Evolutionary conservation across 2,888 invertebrate genomes (phyloP).

Genomic region (Caenorhabditis doughertyi): DNA sequence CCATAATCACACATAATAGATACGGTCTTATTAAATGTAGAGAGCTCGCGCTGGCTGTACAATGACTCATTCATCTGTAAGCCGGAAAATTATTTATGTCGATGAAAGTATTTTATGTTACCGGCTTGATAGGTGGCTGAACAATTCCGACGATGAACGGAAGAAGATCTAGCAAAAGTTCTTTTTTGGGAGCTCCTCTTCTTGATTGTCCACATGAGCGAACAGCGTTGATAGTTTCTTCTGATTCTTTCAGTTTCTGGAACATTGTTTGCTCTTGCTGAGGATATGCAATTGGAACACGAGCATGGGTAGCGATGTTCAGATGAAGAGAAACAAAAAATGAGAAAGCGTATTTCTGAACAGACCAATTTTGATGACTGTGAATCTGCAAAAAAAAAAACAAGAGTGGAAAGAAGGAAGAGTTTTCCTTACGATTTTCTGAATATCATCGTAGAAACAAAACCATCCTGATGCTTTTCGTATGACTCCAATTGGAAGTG

Average conservation of each 20-base stretch:
- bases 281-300: constrained; percentile 66
- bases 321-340: constrained; percentile 71
- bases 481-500: constrained; percentile 65
- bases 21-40: constrained; percentile 48
- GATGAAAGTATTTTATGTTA: constrained; percentile 12
- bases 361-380: constrained; percentile 65
- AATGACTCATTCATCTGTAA: constrained; percentile 73
- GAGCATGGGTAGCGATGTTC: constrained; percentile 69
- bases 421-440: constrained; percentile 48
- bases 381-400: constrained; percentile 55
- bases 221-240: constrained; percentile 56
- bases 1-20: constrained; percentile 61
- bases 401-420: background rate
- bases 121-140: constrained; percentile 72
- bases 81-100: background rate
- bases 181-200: constrained; percentile 23
- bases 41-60: constrained; percentile 63
- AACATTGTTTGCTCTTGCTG: constrained; percentile 64
- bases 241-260: constrained; percentile 57
- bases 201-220: constrained; percentile 27
- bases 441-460: constrained; percentile 67
- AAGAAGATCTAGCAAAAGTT: constrained; percentile 63
- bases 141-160: constrained; percentile 67
- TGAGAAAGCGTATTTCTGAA: constrained; percentile 66
- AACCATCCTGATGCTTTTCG: constrained; percentile 62